Conservation (phyloP, 1,140 invertebrate genomes). For the Grapholita molesta region DNA sequence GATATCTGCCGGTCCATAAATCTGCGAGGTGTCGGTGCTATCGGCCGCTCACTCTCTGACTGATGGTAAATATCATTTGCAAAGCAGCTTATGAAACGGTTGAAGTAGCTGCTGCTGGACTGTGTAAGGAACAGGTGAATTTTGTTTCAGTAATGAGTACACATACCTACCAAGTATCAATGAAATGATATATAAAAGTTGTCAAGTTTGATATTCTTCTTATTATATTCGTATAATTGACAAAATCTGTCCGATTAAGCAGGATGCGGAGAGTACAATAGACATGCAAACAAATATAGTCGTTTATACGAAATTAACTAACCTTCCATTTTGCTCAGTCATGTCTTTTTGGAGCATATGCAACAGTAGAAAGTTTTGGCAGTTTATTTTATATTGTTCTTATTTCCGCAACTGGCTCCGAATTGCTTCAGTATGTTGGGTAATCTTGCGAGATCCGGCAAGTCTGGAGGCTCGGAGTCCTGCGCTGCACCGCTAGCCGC, state of each 20-base stretch:
- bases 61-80: slow-evolving; percentile 74
- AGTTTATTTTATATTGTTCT: background rate
- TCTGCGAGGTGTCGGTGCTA: slow-evolving; percentile 69
- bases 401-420: background rate
- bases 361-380: too few relatives aligned
- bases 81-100: slow-evolving; percentile 68
- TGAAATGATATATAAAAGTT: too few relatives aligned
- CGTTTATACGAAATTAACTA: too few relatives aligned
- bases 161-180: background rate
- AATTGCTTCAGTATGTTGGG: background rate
- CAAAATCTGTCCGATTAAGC: too few relatives aligned
- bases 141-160: too few relatives aligned
- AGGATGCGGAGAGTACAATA: too few relatives aligned
- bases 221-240: too few relatives aligned
- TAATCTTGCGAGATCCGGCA: background rate
- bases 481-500: slow-evolving; percentile 34
- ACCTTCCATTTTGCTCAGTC: too few relatives aligned
- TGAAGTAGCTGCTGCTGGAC: slow-evolving; percentile 30
- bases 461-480: background rate
- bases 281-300: too few relatives aligned
- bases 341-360: too few relatives aligned
- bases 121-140: background rate
- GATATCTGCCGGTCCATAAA: slow-evolving; percentile 63
- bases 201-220: too few relatives aligned
- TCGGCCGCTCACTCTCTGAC: slow-evolving; percentile 58